Evolutionary conservation across 2,888 invertebrate species (phyloP).

Genomic region (Lymantria dispar): DNA sequence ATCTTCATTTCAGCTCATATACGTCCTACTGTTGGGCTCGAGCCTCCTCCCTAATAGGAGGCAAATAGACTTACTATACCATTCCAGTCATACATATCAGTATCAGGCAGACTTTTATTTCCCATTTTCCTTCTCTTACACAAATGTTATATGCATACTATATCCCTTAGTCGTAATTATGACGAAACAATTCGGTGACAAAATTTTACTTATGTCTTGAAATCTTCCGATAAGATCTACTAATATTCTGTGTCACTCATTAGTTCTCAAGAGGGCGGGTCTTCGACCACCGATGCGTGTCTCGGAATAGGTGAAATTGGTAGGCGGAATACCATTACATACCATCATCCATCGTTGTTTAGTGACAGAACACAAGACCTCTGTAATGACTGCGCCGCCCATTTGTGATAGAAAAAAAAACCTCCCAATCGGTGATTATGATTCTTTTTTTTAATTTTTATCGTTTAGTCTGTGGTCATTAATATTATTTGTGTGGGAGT

Average conservation of each 20-base stretch:
- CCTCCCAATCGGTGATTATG: conserved; percentile 25
- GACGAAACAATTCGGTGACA: too few relatives aligned
- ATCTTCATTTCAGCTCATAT: too few relatives aligned
- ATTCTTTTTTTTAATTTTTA: conserved; percentile 6
- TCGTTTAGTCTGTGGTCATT: conserved; percentile 3
- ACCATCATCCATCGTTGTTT: conserved; percentile 41
- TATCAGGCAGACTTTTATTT: too few relatives aligned
- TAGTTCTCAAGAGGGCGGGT: conserved; percentile 64
- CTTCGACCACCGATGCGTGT: conserved; percentile 73
- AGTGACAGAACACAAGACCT: conserved; percentile 62
- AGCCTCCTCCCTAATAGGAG: too few relatives aligned
- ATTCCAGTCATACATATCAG: too few relatives aligned
- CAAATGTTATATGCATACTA: too few relatives aligned
- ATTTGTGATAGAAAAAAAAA: conserved; percentile 40
- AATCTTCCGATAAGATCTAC: conserved; percentile 16
- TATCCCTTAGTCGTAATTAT: too few relatives aligned
- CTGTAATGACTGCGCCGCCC: conserved; percentile 60
- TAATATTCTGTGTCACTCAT: conserved; percentile 42
- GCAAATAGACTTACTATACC: too few relatives aligned
- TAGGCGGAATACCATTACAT: conserved; percentile 77
- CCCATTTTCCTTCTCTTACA: too few relatives aligned
- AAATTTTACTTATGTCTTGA: too few relatives aligned
- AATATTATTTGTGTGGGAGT: conserved; percentile 2
- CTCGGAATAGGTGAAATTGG: conserved; percentile 73
- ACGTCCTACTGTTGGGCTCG: too few relatives aligned